Conservation (phyloP, 2,797 vertebrate species). For the Tragelaphus oryx region DNA sequence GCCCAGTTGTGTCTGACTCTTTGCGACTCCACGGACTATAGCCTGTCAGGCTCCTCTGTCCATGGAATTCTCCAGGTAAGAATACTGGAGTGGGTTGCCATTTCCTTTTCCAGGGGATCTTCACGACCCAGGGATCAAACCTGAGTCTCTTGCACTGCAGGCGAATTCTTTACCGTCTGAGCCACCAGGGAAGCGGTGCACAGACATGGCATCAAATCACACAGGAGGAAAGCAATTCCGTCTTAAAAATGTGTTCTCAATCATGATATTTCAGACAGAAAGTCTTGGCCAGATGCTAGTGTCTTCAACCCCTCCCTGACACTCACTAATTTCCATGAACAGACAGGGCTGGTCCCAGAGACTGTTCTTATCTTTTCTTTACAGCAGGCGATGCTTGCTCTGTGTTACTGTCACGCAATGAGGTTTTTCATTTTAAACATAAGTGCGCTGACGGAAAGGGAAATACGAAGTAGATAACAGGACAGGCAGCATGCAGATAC, state of each 20-base stretch:
- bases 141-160: not conserved
- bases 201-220: not conserved
- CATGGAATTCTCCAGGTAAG: not conserved
- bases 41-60: not conserved
- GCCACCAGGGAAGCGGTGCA: fast-evolving
- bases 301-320: not conserved
- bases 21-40: fast-evolving
- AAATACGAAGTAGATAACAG: not conserved
- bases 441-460: not conserved
- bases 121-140: not conserved
- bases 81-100: not conserved
- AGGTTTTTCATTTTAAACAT: not conserved
- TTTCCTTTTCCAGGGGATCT: not conserved
- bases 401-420: not conserved
- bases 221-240: not conserved
- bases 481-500: not conserved
- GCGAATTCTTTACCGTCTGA: not conserved
- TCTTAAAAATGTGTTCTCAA: not conserved
- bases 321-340: not conserved
- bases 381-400: not conserved
- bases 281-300: not conserved
- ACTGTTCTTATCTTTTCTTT: not conserved
- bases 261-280: not conserved
- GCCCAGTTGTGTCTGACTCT: not conserved
- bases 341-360: not conserved